Conservation (phyloP, 2,888 invertebrate genomes). For the Ashinkailepas kermadecensis region DNA sequence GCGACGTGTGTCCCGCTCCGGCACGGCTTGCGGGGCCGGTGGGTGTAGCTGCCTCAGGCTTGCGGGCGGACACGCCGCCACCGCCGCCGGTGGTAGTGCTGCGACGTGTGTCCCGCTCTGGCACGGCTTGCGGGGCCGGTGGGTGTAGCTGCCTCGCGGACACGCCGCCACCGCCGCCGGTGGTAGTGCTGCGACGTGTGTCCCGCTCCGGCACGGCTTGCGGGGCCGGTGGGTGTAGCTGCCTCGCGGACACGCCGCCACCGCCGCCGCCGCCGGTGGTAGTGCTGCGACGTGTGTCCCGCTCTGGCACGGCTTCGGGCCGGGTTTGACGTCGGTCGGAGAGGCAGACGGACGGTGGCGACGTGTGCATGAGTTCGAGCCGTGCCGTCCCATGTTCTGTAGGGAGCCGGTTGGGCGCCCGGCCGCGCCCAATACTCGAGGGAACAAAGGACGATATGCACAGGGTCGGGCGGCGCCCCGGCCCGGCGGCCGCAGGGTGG, state of each 20-base stretch:
- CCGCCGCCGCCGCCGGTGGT: not conserved
- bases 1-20: not conserved
- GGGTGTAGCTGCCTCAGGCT: not conserved
- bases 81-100: not conserved
- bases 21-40: not conserved
- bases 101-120: not conserved
- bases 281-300: not conserved
- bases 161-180: not conserved
- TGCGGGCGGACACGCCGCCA: too few relatives aligned
- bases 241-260: too few relatives aligned
- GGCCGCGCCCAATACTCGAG: not conserved
- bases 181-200: not conserved
- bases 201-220: not conserved
- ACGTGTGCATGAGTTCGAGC: not conserved
- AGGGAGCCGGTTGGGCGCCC: not conserved
- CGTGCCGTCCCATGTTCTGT: not conserved
- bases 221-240: not conserved
- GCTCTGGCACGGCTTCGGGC: not conserved
- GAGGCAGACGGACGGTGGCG: not conserved
- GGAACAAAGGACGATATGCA: slow-evolving; percentile 2
- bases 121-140: not conserved
- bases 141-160: not conserved
- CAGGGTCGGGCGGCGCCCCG: not conserved
- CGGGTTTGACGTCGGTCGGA: not conserved
- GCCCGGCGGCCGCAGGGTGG: not conserved